Percentiles rank a stretch among this genome's conserved stretches.
Conservation (phyloP, 2,888 invertebrate species). For the Harmothoe impar region DNA sequence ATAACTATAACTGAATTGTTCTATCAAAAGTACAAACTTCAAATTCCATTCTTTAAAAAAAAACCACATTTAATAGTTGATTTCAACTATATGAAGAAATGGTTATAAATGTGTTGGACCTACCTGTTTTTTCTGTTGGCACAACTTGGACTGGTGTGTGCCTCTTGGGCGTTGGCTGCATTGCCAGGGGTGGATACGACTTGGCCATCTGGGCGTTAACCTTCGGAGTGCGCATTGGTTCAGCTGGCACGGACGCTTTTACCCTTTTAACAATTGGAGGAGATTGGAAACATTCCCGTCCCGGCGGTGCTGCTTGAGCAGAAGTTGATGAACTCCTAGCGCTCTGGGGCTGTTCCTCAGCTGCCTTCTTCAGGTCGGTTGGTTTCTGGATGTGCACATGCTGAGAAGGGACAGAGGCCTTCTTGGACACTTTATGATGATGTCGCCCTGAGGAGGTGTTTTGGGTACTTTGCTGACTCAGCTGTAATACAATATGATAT, state of each 20-base stretch:
- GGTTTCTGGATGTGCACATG: not conserved
- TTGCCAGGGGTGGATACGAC: not conserved
- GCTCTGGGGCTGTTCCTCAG: not conserved
- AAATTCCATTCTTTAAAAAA: too few species aligned
- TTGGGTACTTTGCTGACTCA: not conserved
- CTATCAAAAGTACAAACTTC: too few species aligned
- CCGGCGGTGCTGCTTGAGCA: not conserved
- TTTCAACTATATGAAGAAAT: too few species aligned
- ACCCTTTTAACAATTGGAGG: not conserved
- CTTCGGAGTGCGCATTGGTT: conserved; percentile 8
- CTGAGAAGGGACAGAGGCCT: not conserved
- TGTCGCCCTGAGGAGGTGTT: not conserved
- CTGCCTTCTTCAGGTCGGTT: too few species aligned
- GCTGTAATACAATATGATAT: too few species aligned
- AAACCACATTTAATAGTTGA: too few species aligned
- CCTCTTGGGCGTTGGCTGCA: not conserved
- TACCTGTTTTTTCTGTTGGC: too few species aligned
- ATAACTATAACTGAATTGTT: too few species aligned
- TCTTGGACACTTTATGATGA: not conserved
- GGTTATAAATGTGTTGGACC: too few species aligned
- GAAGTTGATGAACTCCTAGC: not conserved
- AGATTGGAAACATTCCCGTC: not conserved
- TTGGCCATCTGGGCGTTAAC: not conserved
- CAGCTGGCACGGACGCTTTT: conserved; percentile 28
- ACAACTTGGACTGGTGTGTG: too few species aligned